These are phyloP conservation scores for Dolichoris vasculosae DNA, from an alignment of 1,140 invertebrate genomes.

Conservation along the genomic window DNA sequence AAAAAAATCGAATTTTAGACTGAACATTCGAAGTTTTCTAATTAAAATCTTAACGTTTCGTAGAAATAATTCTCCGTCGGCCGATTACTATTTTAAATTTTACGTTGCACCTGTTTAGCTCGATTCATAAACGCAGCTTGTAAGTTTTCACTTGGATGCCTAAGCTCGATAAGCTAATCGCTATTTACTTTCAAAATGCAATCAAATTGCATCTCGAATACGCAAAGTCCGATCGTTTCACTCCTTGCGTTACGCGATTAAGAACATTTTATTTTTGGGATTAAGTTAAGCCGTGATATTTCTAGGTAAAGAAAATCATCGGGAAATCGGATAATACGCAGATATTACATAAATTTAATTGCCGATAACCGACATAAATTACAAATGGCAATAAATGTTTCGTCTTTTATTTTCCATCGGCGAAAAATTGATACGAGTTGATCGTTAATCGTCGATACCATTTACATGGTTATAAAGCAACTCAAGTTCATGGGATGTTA, in stretches of 20 bases:
- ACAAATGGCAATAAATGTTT: constrained; percentile 6
- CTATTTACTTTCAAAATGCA: too few species aligned
- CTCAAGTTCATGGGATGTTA: too few species aligned
- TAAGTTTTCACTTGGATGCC: background rate
- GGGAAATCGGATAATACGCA: background rate
- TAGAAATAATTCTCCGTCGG: background rate
- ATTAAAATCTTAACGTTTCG: background rate
- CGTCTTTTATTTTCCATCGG: background rate
- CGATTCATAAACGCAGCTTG: background rate
- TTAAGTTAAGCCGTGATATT: too few species aligned
- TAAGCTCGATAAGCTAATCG: too few species aligned
- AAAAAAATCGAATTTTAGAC: too few species aligned
- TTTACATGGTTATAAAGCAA: background rate
- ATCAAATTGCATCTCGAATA: background rate
- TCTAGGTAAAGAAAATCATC: too few species aligned
- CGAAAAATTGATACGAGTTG: background rate
- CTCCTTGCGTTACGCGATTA: too few species aligned
- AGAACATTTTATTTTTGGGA: too few species aligned
- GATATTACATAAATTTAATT: background rate
- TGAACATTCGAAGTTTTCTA: too few species aligned
- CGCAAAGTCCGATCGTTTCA: too few species aligned
- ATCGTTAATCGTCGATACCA: too few species aligned
- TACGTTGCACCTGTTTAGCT: background rate
- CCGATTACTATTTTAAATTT: background rate
- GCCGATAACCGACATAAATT: background rate